Percentiles rank a stretch among this genome's conserved stretches.
phyloP scores from a whole-genome alignment of 2,888 invertebrate genomes.

The Drosophila prolongata region DNA sequence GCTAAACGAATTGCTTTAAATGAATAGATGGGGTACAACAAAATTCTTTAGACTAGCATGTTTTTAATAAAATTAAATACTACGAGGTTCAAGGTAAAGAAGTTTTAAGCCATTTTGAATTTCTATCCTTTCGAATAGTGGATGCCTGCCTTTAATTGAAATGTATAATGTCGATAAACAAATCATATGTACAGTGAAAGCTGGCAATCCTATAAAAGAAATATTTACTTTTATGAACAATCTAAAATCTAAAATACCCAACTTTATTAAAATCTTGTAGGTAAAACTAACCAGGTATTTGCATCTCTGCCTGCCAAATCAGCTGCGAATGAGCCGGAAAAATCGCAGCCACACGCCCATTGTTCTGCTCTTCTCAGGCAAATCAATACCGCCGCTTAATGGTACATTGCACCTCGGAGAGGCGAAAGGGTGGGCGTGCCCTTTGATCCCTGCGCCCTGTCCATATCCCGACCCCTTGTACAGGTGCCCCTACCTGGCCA shows the following conservation, averaged over 20 bases:
- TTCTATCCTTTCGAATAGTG: no score
- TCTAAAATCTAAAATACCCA: no score
- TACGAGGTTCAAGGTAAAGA: no score
- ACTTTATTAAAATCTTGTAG: not conserved
- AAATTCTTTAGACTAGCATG: not conserved
- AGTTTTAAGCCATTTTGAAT: no score
- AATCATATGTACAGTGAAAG: no score
- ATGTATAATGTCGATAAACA: not conserved
- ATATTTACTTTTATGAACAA: no score
- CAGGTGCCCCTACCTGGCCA: conserved; percentile 57
- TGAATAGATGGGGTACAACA: not conserved
- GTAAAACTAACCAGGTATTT: conserved; percentile 1
- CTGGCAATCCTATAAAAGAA: no score
- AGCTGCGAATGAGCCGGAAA: conserved; percentile 7
- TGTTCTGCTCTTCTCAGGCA: conserved; percentile 27
- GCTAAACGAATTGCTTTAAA: not conserved
- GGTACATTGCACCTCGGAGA: conserved; percentile 61
- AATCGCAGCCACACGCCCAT: conserved; percentile 26
- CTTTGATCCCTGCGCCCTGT: conserved; percentile 16
- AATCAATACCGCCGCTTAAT: conserved; percentile 61
- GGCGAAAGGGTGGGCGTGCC: conserved; percentile 9
- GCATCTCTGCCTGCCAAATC: conserved; percentile 1
- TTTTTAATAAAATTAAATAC: no score
- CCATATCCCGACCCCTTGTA: conserved; percentile 9
- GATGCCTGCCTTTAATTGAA: no score